These are phyloP conservation scores for Stegodyphus mimosarum DNA, from an alignment of 1,140 invertebrate species.

Conservation along the genomic window DNA sequence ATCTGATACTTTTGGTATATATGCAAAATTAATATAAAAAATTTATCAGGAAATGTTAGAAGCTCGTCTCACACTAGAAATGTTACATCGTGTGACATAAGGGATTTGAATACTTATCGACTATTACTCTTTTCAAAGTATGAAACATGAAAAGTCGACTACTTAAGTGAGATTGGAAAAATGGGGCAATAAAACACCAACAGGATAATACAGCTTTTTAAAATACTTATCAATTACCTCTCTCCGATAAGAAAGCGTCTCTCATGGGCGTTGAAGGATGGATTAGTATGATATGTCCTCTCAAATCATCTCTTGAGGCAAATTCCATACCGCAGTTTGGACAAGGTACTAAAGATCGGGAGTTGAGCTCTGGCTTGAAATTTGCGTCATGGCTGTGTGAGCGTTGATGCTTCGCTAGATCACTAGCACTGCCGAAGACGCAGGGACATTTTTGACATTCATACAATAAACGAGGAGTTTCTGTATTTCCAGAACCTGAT, in stretches of 20 bases:
- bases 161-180: too few species aligned
- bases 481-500: constrained; percentile 62
- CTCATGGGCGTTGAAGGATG: constrained; percentile 1
- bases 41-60: too few species aligned
- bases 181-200: too few species aligned
- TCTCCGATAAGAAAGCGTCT: background rate
- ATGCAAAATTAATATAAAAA: too few species aligned
- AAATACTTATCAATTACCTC: too few species aligned
- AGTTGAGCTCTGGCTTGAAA: constrained; percentile 53
- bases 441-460: constrained; percentile 66
- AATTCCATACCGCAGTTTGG: constrained; percentile 67
- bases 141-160: too few species aligned
- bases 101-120: too few species aligned
- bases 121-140: too few species aligned
- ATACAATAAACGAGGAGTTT: constrained; percentile 40
- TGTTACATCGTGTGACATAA: too few species aligned
- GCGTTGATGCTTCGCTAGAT: constrained; percentile 67
- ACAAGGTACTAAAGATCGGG: constrained; percentile 63
- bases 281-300: constrained; percentile 65
- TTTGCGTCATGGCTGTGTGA: constrained; percentile 64
- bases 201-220: too few species aligned
- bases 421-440: constrained; percentile 47
- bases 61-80: too few species aligned
- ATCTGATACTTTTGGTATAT: too few species aligned
- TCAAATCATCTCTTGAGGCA: constrained; percentile 65